Conservation (phyloP, 2,797 vertebrate genomes). For the Kryptolebias ocellatus region DNA sequence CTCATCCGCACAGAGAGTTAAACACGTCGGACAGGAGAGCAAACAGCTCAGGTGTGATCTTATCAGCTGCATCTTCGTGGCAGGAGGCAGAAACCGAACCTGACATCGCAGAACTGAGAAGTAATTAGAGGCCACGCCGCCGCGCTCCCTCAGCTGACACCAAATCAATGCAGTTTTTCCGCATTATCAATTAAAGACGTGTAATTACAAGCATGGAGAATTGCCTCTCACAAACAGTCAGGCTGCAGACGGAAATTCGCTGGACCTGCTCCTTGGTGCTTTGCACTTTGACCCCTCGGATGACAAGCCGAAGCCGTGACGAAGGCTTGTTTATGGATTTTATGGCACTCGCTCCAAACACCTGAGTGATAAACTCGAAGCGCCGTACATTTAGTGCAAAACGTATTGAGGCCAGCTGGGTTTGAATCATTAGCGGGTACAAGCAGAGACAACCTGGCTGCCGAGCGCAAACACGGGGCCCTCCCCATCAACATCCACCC, state of each 20-base stretch:
- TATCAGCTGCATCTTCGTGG: slow-evolving; percentile 32
- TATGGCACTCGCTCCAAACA: slow-evolving; percentile 55
- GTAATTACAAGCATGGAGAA: slow-evolving; percentile 84
- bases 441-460: slow-evolving; percentile 70
- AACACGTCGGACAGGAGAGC: slow-evolving; percentile 8
- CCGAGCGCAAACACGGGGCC: slow-evolving; percentile 51
- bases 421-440: slow-evolving; percentile 71
- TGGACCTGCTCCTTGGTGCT: neutral
- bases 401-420: slow-evolving; percentile 79
- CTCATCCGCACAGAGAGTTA: neutral
- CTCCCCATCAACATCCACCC: slow-evolving; percentile 32
- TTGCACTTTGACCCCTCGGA: slow-evolving; percentile 48
- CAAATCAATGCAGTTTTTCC: slow-evolving; percentile 86
- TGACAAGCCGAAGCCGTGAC: slow-evolving; percentile 33
- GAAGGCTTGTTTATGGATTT: slow-evolving; percentile 65
- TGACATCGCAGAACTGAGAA: slow-evolving; percentile 82
- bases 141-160: slow-evolving; percentile 73
- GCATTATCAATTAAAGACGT: slow-evolving; percentile 86
- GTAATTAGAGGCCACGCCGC: slow-evolving; percentile 75
- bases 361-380: slow-evolving; percentile 65
- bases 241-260: slow-evolving; percentile 27
- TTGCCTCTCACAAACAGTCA: slow-evolving; percentile 74
- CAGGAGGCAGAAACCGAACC: slow-evolving; percentile 64
- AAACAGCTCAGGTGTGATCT: slow-evolving; percentile 57
- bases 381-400: slow-evolving; percentile 66